Conservation (phyloP, 2,888 invertebrate species). For the Agrilus mali region DNA sequence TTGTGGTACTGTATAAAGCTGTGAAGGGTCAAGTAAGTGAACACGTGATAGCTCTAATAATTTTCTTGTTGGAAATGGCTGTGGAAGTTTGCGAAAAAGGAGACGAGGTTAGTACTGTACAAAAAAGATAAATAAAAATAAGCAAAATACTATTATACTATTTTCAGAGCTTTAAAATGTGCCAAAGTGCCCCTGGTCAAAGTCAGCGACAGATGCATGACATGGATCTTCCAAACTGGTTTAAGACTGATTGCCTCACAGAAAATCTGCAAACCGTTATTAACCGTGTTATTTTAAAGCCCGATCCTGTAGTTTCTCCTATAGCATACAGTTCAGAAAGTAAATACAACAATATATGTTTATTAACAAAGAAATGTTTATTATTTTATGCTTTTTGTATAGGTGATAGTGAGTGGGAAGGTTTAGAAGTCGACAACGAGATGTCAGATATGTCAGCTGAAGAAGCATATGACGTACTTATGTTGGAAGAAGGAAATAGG, state of each 20-base stretch:
- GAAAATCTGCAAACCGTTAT: slow-evolving; percentile 64
- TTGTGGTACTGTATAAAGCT: slow-evolving; percentile 75
- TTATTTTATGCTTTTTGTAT: slow-evolving; percentile 3
- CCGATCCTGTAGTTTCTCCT: slow-evolving; percentile 43
- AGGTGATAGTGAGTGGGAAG: slow-evolving; percentile 68
- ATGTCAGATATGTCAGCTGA: slow-evolving; percentile 33
- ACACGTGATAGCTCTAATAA: slow-evolving; percentile 73
- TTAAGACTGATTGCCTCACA: slow-evolving; percentile 58
- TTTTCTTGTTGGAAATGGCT: slow-evolving; percentile 79
- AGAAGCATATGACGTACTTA: slow-evolving; percentile 29
- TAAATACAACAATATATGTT: slow-evolving; percentile 18
- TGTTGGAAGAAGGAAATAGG: slow-evolving; percentile 27
- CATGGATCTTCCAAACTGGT: slow-evolving; percentile 51
- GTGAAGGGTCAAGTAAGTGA: slow-evolving; percentile 70
- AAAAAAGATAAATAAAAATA: neutral
- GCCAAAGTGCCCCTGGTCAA: slow-evolving; percentile 26
- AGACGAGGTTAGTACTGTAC: slow-evolving; percentile 27
- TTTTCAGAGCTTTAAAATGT: slow-evolving; percentile 35
- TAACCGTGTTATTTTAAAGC: slow-evolving; percentile 45
- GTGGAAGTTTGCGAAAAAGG: slow-evolving; percentile 39
- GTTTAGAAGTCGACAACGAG: slow-evolving; percentile 47
- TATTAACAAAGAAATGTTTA: neutral
- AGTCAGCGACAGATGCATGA: slow-evolving; percentile 36
- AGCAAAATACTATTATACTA: slow-evolving; percentile 5
- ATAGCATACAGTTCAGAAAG: slow-evolving; percentile 54